Base-by-base conservation (phyloP, 2,113 vertebrate genomes). In the Psophia crepitans region DNA sequence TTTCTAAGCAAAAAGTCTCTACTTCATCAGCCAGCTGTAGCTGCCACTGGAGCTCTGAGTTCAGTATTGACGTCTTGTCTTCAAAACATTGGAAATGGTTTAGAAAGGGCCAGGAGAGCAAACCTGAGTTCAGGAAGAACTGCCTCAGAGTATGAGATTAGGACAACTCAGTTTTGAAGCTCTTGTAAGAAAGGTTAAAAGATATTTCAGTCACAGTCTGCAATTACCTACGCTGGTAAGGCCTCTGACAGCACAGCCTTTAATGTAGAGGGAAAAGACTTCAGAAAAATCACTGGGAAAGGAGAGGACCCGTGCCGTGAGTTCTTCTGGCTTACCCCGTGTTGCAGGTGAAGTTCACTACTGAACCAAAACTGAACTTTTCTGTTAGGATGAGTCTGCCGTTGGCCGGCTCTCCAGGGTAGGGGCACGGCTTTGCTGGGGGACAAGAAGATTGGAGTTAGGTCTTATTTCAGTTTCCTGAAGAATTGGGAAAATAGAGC, bases 311-410 rank as follows among this genome's bases (percentile, higher is more conserved):
- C 0, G 2, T 28, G 84, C 6, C 39, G 22, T 2, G 41, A 46
- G 64, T 1, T 39, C 74, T 60, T 35, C 8, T 8, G 60, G 46
- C 96, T 97, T 90, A 97, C 96, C 96, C 96, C 0, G 43, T 2
- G 35, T 93, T 26, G 70, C 96, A 97, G 96, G 35, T 86, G 92
- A 94, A 96, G 71, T 39, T 93, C 12, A 44, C 92, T 0, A 27
- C 1, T 14, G 96, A 83, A 5, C 96, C 96, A 4, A 97, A 57
- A 1, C 0, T 0, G 11, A 91, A 18, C 0, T 2, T 0, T 5
- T 0, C 75, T 4, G 8, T 1, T 1, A 51, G 7, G 35, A 80
- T 0, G 11, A 92, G 44, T 16, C 76, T 65, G 79, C 96, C 96
- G 0, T 96, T 51, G 22, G 3, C 12, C 0, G 43, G 96, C 18